These are phyloP conservation scores for Idris sp. DNA, from an alignment of 1,140 invertebrate species.

Conservation along the genomic window DNA sequence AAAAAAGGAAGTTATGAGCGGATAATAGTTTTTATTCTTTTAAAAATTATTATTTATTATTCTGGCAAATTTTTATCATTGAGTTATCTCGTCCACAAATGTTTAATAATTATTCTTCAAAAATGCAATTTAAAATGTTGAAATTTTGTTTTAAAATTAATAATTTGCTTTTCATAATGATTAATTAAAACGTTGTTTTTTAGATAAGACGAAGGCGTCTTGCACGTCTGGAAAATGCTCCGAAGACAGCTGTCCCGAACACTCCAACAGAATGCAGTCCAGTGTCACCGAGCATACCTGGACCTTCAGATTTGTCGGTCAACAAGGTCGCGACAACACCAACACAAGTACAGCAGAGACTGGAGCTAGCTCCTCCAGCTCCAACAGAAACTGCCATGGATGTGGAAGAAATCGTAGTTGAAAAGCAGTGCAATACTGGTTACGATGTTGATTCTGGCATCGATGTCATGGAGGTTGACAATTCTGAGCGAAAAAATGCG, in stretches of 20 bases:
- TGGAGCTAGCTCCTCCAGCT: slow-evolving; percentile 34
- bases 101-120: no score
- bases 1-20: no score
- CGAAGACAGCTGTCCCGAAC: slow-evolving; percentile 29
- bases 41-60: no score
- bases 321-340: slow-evolving; percentile 61
- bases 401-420: slow-evolving; percentile 79
- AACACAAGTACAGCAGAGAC: slow-evolving; percentile 58
- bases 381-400: slow-evolving; percentile 79
- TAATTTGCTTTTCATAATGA: no score
- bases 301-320: slow-evolving; percentile 71
- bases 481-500: slow-evolving; percentile 75
- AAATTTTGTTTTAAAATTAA: no score
- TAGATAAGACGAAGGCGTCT: slow-evolving; percentile 36
- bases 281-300: slow-evolving; percentile 65
- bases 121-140: no score
- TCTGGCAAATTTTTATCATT: no score
- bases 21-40: no score
- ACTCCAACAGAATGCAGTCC: slow-evolving; percentile 55
- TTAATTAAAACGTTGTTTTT: no score
- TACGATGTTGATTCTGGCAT: slow-evolving; percentile 86
- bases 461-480: slow-evolving; percentile 87
- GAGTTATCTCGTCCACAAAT: no score
- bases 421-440: slow-evolving; percentile 76
- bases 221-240: slow-evolving; percentile 11